Evolutionary conservation across 1,140 invertebrate genomes (phyloP), one percentile per base, ranked within the genome.

Genomic region (Trachymyrmex septentrionalis): DNA sequence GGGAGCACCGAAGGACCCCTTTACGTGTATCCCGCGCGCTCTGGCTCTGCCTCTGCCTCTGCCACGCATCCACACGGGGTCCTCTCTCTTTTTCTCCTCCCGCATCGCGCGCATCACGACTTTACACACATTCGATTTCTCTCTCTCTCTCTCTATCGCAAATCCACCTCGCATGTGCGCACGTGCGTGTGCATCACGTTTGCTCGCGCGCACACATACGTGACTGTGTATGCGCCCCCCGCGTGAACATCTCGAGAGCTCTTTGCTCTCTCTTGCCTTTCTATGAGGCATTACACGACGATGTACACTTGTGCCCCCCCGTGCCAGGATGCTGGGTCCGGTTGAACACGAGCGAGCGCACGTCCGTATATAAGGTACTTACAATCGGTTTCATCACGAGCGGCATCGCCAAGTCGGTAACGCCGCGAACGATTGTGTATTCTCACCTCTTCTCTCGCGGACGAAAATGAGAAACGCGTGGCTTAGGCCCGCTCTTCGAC

Each of bases 241-340:
- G 85, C 81, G 86, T 86, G 71, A 55, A 77, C 61, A 34, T 75
- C 57, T 89, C 59, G 61, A 77, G 53, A 73, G 50, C 80, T 53
- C 85, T 59, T 72, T 50, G 73, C 87, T 88, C 84, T 87, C 87
- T 87, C 73, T 61, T 78, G 87, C 88, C 93, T 93, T 92, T 93
- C 93, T 93, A 93, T 89, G 88, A 90, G 84, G 91, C 88, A 91
- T 92, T 93, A 92, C 90, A 93, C 87, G 91, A 92, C 88, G 91
- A 88, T 87, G 88, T 92, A 92, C 90, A 91, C 89, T 93, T 91
- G 88, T 86, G 89, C 88, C 72, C 78, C 78, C 50, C 30, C 66
- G 87, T 87, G 87, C 48, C 64, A 48, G 64, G 91, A 90, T 92
- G 90, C 91, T 90, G 91, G 27, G 55, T 76, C 71, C 59, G 80